Base-by-base conservation (phyloP, 2,888 invertebrate genomes). In the Ditula angustiorana region DNA sequence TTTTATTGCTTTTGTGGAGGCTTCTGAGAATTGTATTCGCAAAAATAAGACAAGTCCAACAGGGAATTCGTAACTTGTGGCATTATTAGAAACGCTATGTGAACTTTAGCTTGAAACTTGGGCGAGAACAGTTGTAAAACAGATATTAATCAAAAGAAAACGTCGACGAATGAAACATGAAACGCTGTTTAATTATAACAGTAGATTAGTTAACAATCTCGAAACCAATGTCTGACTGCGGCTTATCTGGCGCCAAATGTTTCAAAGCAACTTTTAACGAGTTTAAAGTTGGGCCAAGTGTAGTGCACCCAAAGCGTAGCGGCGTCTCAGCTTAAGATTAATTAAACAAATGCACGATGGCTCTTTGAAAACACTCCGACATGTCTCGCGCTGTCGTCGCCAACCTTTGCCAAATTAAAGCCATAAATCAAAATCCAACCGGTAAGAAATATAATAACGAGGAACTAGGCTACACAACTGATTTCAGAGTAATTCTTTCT, bases 231-330 rank as follows among this genome's bases (percentile, higher is more conserved):
- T 87, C 89, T 85, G 84, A 88, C 86, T 88, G 90, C 81, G 91
- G 91, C 92, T 92, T 92, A 92, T 92, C 92, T 90, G 86, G 88
- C 90, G 90, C 90, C 92, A 91, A 92, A 92, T 92, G 92, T 92
- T 88, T 84, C 91, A 85, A 90, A 88, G 90, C 85, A 92, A 92
- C 90, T 92, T 92, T 91, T 92, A 92, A 92, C 92, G 91, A 92
- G 92, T 92, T 92, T 88, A 91, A 91, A 92, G 90, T 91, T 90
- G 86, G 83, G 80, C 87, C 86, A 80, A 91, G 90, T 90, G 89
- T 89, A 91, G 86, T 92, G 90, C 90, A 89, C 86, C 77, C 76
- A 75, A 86, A 73, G 77, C 85, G 82, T 85, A 86, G 83, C 86
- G 83, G 83, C 86, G 85, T 81, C 84, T 80, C 80, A 81, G 86